Evolutionary conservation across 2,113 vertebrate species (phyloP).

Genomic region (Myocastor coypus): DNA sequence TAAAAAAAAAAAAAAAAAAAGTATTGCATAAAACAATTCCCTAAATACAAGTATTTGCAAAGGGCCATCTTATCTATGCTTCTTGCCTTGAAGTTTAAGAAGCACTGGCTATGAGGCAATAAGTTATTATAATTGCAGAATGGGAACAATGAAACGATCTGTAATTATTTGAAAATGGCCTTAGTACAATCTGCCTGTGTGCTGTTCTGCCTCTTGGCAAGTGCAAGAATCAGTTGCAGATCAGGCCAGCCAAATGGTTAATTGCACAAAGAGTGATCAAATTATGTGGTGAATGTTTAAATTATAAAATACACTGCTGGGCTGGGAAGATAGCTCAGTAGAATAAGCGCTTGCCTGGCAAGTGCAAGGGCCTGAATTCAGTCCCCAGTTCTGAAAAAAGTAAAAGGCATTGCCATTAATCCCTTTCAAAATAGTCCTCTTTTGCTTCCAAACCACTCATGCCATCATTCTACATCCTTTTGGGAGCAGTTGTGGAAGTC

Average conservation of each 20-base stretch:
- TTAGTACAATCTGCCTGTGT: not conserved
- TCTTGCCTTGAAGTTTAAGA: not conserved
- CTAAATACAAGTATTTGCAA: constrained; percentile 13
- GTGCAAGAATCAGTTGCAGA: not conserved
- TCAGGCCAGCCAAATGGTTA: not conserved
- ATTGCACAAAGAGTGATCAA: not conserved
- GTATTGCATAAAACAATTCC: not conserved
- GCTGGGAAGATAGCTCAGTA: too few species aligned
- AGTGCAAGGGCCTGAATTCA: too few species aligned
- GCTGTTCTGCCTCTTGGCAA: not conserved
- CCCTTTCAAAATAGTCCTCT: too few species aligned
- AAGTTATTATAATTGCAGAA: not conserved
- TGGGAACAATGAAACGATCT: not conserved
- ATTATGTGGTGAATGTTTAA: not conserved
- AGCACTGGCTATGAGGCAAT: not conserved
- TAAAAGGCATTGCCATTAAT: too few species aligned
- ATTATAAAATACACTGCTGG: not conserved
- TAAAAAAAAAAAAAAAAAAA: too few species aligned
- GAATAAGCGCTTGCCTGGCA: too few species aligned
- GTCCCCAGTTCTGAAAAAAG: too few species aligned
- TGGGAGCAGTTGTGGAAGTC: too few species aligned
- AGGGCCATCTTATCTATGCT: not conserved
- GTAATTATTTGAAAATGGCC: not conserved
- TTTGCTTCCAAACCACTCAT: too few species aligned
- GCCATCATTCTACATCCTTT: too few species aligned